Conservation (phyloP, 64 coral and sea anemone species). For the Porites australiensis region DNA sequence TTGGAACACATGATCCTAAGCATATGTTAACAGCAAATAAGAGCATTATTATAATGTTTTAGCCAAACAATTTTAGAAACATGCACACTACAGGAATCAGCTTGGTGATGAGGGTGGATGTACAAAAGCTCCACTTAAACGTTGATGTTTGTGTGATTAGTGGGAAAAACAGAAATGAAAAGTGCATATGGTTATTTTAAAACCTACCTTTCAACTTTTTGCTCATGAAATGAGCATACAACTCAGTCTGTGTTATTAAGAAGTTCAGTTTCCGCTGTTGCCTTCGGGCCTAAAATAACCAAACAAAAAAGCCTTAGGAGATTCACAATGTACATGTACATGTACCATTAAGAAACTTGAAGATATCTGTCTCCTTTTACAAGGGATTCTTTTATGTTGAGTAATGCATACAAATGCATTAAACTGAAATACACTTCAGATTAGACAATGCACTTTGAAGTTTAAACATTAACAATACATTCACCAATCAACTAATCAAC, state of each 20-base stretch:
- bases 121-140: too few species aligned
- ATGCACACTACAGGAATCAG: too few species aligned
- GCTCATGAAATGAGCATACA: conserved; percentile 99
- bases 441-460: too few species aligned
- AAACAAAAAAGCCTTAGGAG: neutral
- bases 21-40: too few species aligned
- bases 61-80: too few species aligned
- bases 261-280: conserved; percentile 98
- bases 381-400: too few species aligned
- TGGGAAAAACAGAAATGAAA: neutral
- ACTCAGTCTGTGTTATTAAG: conserved; percentile 96
- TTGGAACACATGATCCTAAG: too few species aligned
- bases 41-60: too few species aligned
- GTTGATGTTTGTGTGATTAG: neutral
- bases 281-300: conserved; percentile 76
- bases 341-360: neutral
- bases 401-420: too few species aligned
- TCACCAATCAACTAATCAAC: neutral
- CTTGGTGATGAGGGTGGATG: too few species aligned
- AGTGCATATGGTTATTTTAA: neutral
- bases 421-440: too few species aligned
- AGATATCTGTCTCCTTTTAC: too few species aligned
- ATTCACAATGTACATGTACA: neutral
- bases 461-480: neutral
- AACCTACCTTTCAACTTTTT: conserved; percentile 95